These are phyloP conservation scores for Drosophila sucinea DNA, from an alignment of 1,140 invertebrate species.

Conservation along the genomic window DNA sequence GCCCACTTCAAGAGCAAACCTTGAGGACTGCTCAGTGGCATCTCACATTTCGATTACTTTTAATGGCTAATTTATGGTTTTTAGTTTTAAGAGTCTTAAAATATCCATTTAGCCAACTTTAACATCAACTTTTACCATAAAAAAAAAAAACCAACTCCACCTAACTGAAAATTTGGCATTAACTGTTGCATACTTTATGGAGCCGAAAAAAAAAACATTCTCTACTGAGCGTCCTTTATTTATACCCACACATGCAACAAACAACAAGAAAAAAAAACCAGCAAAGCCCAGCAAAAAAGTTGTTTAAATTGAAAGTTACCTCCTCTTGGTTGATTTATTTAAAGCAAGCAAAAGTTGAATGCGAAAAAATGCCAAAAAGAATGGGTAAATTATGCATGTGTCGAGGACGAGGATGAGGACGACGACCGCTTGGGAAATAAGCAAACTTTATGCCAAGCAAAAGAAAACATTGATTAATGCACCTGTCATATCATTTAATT, in stretches of 20 bases:
- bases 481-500: conserved; percentile 64
- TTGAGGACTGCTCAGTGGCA: too few relatives aligned
- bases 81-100: too few relatives aligned
- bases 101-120: neutral
- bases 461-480: conserved; percentile 68
- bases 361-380: conserved; percentile 44
- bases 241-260: neutral
- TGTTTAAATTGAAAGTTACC: conserved; percentile 50
- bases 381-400: conserved; percentile 66
- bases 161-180: conserved; percentile 38
- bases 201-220: conserved; percentile 3
- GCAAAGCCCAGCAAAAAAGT: conserved; percentile 34
- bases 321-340: conserved; percentile 67
- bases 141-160: neutral
- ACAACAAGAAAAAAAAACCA: neutral
- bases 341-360: conserved; percentile 72
- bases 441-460: conserved; percentile 54
- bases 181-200: conserved; percentile 69
- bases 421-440: conserved; percentile 58
- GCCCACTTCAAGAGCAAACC: too few relatives aligned
- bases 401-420: neutral
- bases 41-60: too few relatives aligned
- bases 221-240: neutral
- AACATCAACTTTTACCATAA: neutral
- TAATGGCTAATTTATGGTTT: too few relatives aligned